Conservation (phyloP, 1,140 invertebrate species). For the Diabrotica undecimpunctata region DNA sequence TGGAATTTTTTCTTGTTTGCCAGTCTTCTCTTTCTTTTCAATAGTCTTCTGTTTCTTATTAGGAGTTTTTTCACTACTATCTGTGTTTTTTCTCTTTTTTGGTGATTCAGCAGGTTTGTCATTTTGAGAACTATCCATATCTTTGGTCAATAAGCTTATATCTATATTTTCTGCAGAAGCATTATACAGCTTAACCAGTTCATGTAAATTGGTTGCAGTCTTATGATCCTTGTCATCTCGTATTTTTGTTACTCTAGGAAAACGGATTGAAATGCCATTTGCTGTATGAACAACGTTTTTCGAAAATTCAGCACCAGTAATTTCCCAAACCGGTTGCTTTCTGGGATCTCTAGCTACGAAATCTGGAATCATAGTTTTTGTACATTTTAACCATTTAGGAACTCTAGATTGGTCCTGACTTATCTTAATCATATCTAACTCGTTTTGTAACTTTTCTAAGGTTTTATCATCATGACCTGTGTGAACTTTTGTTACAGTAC, state of each 20-base stretch:
- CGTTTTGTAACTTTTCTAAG: conserved; percentile 69
- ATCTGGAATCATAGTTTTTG: conserved; percentile 81
- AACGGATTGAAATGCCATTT: conserved; percentile 86
- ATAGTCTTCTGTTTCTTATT: conserved; percentile 15
- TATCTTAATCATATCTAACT: conserved; percentile 80
- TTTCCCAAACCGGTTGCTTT: conserved; percentile 88
- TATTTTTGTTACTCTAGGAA: conserved; percentile 82
- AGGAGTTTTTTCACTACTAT: not conserved
- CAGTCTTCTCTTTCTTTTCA: not conserved
- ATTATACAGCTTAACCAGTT: conserved; percentile 63
- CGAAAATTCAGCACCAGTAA: conserved; percentile 89
- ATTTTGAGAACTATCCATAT: conserved; percentile 46
- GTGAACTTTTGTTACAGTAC: conserved; percentile 86
- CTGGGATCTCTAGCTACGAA: conserved; percentile 82
- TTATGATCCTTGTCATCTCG: conserved; percentile 81
- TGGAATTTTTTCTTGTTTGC: not conserved
- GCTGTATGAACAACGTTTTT: conserved; percentile 85
- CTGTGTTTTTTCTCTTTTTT: conserved; percentile 15
- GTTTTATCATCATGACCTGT: conserved; percentile 84
- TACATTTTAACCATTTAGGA: conserved; percentile 79
- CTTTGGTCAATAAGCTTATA: conserved; percentile 57
- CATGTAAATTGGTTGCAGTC: conserved; percentile 73
- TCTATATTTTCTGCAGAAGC: conserved; percentile 68
- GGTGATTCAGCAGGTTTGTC: conserved; percentile 17
- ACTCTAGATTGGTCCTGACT: conserved; percentile 66